Conservation (phyloP, 2,113 vertebrate genomes). For the Nibea coibor region DNA sequence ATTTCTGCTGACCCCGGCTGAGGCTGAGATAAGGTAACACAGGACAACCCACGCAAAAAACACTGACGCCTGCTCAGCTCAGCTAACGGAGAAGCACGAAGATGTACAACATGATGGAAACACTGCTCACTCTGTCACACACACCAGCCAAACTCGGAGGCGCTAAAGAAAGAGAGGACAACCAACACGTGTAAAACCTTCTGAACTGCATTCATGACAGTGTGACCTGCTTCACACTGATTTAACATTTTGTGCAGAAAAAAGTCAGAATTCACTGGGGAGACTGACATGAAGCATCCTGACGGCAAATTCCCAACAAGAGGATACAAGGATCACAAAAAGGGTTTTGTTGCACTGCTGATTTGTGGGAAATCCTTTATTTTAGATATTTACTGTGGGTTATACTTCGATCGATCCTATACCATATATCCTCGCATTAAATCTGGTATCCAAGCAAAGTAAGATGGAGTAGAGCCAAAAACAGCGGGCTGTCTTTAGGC, state of each 20-base stretch:
- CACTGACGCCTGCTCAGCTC: slow-evolving; percentile 18
- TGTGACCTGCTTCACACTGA: slow-evolving; percentile 84
- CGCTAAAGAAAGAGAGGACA: slow-evolving; percentile 24
- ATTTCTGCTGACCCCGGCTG: slow-evolving; percentile 91
- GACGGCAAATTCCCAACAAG: slow-evolving; percentile 11
- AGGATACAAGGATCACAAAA: background rate
- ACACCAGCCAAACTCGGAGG: slow-evolving; percentile 16
- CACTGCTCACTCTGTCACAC: slow-evolving; percentile 13
- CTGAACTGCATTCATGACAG: slow-evolving; percentile 91
- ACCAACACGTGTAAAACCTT: slow-evolving; percentile 77
- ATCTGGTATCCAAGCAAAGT: background rate
- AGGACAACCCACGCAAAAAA: background rate
- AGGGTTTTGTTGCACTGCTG: background rate
- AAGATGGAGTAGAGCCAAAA: background rate
- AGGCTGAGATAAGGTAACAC: background rate
- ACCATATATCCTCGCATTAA: background rate
- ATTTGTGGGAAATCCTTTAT: background rate
- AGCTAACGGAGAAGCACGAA: background rate
- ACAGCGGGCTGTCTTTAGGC: background rate
- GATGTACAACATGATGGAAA: background rate
- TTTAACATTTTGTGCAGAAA: slow-evolving; percentile 35
- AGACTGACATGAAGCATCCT: slow-evolving; percentile 36
- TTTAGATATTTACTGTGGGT: slow-evolving; percentile 6
- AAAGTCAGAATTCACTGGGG: background rate
- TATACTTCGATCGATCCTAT: background rate